Evolutionary conservation across 2,113 vertebrate genomes (phyloP).

Genomic region (Xiphophorus maculatus): DNA sequence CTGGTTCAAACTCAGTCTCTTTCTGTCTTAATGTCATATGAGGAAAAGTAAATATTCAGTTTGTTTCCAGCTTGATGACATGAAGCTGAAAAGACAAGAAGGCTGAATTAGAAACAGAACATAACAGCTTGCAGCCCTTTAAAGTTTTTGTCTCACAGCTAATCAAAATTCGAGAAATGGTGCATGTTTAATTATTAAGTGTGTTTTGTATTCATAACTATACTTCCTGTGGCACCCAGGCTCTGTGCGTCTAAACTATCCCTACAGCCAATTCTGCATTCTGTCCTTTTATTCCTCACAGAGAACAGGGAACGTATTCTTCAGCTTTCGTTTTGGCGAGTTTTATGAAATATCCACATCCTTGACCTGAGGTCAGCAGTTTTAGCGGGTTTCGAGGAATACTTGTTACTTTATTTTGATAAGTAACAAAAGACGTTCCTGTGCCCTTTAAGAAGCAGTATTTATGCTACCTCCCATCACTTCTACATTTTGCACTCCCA

Average conservation of each 20-base stretch:
- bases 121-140: slow-evolving; percentile 1
- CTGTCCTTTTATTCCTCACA: slow-evolving; percentile 1
- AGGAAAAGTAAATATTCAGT: too few relatives aligned
- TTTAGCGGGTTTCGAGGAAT: background rate
- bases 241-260: too few relatives aligned
- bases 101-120: too few relatives aligned
- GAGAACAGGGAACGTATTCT: background rate
- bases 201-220: slow-evolving; percentile 8
- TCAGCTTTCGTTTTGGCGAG: background rate
- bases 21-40: too few relatives aligned
- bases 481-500: background rate
- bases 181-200: slow-evolving; percentile 33
- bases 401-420: background rate
- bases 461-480: background rate
- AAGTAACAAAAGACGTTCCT: background rate
- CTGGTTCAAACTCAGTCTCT: too few relatives aligned
- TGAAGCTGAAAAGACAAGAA: too few relatives aligned
- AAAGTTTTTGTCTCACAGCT: slow-evolving; percentile 25
- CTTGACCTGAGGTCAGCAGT: background rate
- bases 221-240: background rate
- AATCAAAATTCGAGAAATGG: background rate
- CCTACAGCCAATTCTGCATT: background rate
- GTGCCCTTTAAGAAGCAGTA: too few relatives aligned
- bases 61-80: too few relatives aligned
- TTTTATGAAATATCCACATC: background rate